A percentile compares a stretch with the other conserved stretches of the same genome.
Conservation (phyloP, 2,797 vertebrate genomes). For the Takifugu rubripes region DNA sequence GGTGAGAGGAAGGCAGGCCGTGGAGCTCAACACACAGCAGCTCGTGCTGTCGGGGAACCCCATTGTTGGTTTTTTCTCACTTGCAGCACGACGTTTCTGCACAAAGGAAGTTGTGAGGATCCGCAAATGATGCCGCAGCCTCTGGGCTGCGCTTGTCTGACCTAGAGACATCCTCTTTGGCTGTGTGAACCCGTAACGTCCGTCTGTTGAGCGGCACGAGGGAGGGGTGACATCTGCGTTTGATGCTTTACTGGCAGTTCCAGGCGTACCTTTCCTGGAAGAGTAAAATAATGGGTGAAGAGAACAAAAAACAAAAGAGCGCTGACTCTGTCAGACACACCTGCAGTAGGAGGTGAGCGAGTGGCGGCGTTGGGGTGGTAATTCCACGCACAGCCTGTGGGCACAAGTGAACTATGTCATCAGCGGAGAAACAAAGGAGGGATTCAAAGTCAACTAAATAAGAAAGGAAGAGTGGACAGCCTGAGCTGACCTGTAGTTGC, state of each 20-base stretch:
- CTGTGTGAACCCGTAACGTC: constrained; percentile 35
- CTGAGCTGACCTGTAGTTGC: no score
- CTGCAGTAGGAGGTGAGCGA: constrained; percentile 62
- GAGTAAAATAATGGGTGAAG: constrained; percentile 62
- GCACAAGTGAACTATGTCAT: constrained; percentile 18
- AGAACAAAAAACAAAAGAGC: constrained; percentile 56
- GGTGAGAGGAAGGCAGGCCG: constrained; percentile 67
- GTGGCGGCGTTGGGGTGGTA: constrained; percentile 43
- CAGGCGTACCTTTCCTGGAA: constrained; percentile 69
- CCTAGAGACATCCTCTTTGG: constrained; percentile 25
- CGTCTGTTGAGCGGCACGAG: constrained; percentile 34
- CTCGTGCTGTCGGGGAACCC: constrained; percentile 63
- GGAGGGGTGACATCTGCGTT: constrained; percentile 57
- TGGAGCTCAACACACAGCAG: constrained; percentile 42
- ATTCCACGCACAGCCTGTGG: constrained; percentile 45
- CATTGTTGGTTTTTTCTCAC: constrained; percentile 27
- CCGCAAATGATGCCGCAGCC: neutral
- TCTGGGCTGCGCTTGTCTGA: constrained; percentile 12
- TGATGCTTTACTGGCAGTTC: constrained; percentile 67
- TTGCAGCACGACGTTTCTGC: neutral
- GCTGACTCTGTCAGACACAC: constrained; percentile 63
- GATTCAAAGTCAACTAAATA: no score
- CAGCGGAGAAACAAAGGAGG: no score
- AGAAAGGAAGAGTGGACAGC: no score
- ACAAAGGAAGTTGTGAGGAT: neutral